Percentiles rank a stretch among this genome's conserved stretches.
These are phyloP conservation scores for Agrypnus murinus DNA, from an alignment of 2,888 invertebrate species.

Conservation along the genomic window DNA sequence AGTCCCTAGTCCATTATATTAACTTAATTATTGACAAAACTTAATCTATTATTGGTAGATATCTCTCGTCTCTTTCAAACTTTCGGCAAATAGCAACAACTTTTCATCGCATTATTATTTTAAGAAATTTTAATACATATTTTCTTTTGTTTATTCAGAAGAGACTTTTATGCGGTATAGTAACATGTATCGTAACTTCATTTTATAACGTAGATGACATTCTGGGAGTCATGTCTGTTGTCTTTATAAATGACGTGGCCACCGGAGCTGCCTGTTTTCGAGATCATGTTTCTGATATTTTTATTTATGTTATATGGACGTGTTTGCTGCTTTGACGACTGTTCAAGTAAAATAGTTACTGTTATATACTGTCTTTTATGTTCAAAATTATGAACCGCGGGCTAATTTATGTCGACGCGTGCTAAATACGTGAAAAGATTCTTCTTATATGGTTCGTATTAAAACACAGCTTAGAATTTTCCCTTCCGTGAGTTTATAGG, in stretches of 20 bases:
- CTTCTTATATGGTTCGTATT: neutral
- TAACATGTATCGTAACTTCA: slow-evolving; percentile 39
- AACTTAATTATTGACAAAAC: no score
- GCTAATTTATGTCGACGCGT: slow-evolving; percentile 22
- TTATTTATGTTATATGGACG: slow-evolving; percentile 43
- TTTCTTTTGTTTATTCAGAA: neutral
- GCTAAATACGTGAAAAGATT: neutral
- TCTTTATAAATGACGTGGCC: slow-evolving; percentile 48
- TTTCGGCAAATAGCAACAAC: no score
- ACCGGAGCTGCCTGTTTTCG: slow-evolving; percentile 49
- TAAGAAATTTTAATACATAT: neutral
- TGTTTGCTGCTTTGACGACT: slow-evolving; percentile 38
- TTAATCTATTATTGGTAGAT: no score
- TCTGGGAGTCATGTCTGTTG: slow-evolving; percentile 42
- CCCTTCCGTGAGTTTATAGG: neutral
- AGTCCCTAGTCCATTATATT: slow-evolving; percentile 25
- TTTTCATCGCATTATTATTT: no score
- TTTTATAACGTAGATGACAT: slow-evolving; percentile 44
- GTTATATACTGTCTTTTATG: slow-evolving; percentile 37
- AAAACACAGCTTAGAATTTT: no score
- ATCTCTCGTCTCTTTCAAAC: no score
- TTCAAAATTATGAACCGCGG: slow-evolving; percentile 25
- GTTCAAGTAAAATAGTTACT: slow-evolving; percentile 33
- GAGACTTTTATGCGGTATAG: slow-evolving; percentile 1
- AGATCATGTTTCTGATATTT: slow-evolving; percentile 50